Evolutionary conservation across 2,113 vertebrate genomes (phyloP).

Genomic region (Syngnathus typhle): DNA sequence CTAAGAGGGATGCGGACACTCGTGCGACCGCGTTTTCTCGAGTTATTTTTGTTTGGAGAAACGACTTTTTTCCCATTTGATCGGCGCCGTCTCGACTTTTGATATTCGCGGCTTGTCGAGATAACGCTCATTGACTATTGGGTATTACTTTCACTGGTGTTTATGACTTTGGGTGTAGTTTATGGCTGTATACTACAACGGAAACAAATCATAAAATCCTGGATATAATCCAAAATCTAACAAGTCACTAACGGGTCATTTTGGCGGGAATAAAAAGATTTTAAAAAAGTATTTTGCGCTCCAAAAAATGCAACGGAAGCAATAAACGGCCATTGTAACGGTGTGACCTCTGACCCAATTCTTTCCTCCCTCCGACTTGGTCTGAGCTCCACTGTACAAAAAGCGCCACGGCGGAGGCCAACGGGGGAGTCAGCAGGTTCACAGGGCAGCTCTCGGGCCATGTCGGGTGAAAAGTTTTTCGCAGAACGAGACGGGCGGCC

Average conservation of each 20-base stretch:
- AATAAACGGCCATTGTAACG: background rate
- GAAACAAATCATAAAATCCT: background rate
- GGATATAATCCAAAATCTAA: background rate
- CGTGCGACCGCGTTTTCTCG: no score
- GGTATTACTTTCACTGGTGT: background rate
- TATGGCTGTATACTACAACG: background rate
- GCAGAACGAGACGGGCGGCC: conserved; percentile 38
- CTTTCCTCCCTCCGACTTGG: background rate
- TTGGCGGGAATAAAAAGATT: no score
- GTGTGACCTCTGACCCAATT: conserved; percentile 36
- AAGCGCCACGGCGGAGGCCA: background rate
- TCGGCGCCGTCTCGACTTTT: no score
- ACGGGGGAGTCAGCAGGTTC: conserved; percentile 56
- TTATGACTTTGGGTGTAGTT: background rate
- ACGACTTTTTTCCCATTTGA: no score
- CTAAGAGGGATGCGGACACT: no score
- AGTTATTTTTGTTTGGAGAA: no score
- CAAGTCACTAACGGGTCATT: no score
- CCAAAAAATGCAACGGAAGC: background rate
- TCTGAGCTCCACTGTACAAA: conserved; percentile 4
- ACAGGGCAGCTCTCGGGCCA: conserved; percentile 31
- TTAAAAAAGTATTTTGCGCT: background rate
- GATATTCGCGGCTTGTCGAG: background rate
- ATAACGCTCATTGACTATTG: background rate
- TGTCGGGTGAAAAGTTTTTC: conserved; percentile 66